Percentiles rank a stretch among this genome's conserved stretches.
These are phyloP conservation scores for Fregata magnificens DNA, from an alignment of 2,113 vertebrate species.

Conservation along the genomic window DNA sequence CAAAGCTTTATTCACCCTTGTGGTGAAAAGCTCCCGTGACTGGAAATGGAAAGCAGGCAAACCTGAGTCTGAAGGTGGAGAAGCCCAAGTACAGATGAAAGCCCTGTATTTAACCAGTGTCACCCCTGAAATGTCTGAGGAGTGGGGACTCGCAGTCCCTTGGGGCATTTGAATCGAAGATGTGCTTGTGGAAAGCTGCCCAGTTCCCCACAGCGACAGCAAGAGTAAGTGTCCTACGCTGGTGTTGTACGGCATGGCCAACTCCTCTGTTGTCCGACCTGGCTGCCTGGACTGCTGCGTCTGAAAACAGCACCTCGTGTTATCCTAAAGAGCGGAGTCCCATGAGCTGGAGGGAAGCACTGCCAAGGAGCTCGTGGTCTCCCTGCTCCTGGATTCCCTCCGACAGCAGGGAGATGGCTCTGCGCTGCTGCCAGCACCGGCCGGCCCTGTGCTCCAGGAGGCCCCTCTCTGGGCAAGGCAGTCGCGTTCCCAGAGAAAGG, in stretches of 20 bases:
- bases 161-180: neutral
- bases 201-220: rapidly evolving
- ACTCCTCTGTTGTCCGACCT: neutral
- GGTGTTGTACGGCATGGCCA: rapidly evolving
- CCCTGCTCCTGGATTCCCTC: neutral
- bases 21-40: neutral
- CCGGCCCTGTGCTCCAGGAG: neutral
- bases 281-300: too few species aligned
- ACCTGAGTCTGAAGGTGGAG: neutral
- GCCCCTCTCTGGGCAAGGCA: neutral
- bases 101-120: rapidly evolving
- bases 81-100: neutral
- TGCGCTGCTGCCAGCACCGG: rapidly evolving
- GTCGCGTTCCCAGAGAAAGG: neutral
- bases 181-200: rapidly evolving
- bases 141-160: rapidly evolving
- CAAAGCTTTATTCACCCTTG: neutral
- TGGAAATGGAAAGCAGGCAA: neutral
- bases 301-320: neutral
- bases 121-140: neutral
- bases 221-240: rapidly evolving
- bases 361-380: rapidly evolving
- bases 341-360: rapidly evolving
- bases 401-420: rapidly evolving
- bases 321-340: neutral